Evolutionary conservation across 2,888 invertebrate species (phyloP).

Genomic region (Strigamia maritima): DNA sequence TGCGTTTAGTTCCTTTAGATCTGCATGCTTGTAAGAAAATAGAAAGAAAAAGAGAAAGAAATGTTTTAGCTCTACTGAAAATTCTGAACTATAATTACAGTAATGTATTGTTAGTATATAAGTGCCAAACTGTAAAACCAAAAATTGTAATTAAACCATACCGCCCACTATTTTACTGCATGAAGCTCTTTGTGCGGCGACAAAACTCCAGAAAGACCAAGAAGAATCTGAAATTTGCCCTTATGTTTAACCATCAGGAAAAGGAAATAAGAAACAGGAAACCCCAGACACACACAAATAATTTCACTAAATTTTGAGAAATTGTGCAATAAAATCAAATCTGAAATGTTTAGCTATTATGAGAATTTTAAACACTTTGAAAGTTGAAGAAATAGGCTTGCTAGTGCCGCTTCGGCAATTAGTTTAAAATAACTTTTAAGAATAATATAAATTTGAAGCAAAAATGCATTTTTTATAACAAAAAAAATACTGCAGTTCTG

Average conservation of each 20-base stretch:
- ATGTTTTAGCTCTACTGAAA: neutral
- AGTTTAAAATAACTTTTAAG: no score
- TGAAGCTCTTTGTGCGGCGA: neutral
- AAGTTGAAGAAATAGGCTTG: no score
- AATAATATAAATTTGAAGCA: no score
- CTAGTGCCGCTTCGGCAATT: no score
- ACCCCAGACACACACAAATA: neutral
- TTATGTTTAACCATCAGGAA: neutral
- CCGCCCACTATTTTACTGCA: neutral
- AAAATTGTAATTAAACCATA: neutral
- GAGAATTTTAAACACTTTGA: no score
- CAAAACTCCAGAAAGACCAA: neutral
- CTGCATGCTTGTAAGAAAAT: neutral
- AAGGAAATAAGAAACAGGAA: neutral
- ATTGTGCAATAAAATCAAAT: neutral
- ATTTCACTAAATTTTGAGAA: neutral
- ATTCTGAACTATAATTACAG: no score
- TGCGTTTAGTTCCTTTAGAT: neutral
- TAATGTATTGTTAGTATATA: no score
- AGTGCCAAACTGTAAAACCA: no score
- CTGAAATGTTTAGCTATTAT: no score
- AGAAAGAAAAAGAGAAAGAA: neutral
- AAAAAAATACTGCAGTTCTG: no score
- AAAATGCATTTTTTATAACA: no score
- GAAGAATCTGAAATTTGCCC: neutral